phyloP scores from a whole-genome alignment of 1,140 invertebrate species.

The Bombus breviceps region DNA sequence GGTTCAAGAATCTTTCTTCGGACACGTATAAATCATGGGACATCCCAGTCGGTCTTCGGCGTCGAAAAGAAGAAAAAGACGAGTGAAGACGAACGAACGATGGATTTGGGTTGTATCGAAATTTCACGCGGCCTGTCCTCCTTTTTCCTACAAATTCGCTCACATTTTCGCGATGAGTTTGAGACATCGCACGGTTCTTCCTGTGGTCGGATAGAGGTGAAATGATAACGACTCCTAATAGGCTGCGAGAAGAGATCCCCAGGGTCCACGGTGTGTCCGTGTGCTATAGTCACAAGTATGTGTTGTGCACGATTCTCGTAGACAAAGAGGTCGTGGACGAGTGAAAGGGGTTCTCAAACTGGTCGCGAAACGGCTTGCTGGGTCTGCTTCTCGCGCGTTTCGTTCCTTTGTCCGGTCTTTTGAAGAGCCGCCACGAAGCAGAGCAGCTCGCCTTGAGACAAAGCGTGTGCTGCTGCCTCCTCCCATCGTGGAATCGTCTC shows the following conservation, averaged over 20 bases:
- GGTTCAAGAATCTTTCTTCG: constrained; percentile 36
- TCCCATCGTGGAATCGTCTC: constrained; percentile 39
- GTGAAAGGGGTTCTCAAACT: constrained; percentile 64
- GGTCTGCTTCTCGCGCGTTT: constrained; percentile 42
- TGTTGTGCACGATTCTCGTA: constrained; percentile 52
- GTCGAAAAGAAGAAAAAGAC: constrained; percentile 19
- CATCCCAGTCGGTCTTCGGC: constrained; percentile 11
- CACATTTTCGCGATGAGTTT: too few species aligned
- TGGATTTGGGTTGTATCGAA: constrained; percentile 23
- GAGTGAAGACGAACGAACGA: not conserved
- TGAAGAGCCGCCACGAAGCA: constrained; percentile 72
- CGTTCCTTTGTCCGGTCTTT: constrained; percentile 67
- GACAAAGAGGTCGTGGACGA: constrained; percentile 68
- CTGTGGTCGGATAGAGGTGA: not conserved
- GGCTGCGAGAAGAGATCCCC: constrained; percentile 47
- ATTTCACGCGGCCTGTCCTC: constrained; percentile 40
- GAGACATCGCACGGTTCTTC: not conserved
- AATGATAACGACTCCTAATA: constrained; percentile 69
- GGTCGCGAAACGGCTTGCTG: constrained; percentile 36
- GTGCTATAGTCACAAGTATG: too few species aligned
- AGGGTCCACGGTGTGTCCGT: not conserved
- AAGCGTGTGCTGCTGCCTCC: constrained; percentile 66
- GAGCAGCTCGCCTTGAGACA: constrained; percentile 80
- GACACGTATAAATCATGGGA: constrained; percentile 34
- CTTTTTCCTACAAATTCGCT: not conserved